Percentiles rank a stretch among this genome's conserved stretches.
phyloP scores from a whole-genome alignment of 2,888 invertebrate species.

The Eilema sororculum region DNA sequence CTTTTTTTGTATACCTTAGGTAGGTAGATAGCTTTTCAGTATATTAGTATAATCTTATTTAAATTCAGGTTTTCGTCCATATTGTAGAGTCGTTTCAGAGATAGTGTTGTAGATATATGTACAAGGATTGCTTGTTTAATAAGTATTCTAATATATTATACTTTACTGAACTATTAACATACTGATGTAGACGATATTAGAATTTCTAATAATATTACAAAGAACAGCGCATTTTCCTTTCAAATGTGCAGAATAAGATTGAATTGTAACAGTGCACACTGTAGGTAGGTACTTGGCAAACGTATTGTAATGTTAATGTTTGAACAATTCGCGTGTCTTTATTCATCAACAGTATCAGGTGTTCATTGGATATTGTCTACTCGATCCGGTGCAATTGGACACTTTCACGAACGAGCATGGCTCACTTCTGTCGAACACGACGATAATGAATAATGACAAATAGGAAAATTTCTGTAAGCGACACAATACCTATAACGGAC shows the following conservation, averaged over 20 bases:
- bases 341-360: constrained; percentile 50
- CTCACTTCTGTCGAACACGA: constrained; percentile 18
- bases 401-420: constrained; percentile 29
- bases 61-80: too few species aligned
- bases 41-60: too few species aligned
- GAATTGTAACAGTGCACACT: constrained; percentile 16
- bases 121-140: too few species aligned
- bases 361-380: constrained; percentile 50
- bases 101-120: too few species aligned
- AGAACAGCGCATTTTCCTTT: constrained; percentile 11
- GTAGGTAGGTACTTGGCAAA: constrained; percentile 16
- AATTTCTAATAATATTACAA: background rate
- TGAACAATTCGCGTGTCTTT: constrained; percentile 44
- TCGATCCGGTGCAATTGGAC: constrained; percentile 41
- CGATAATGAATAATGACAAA: constrained; percentile 23
- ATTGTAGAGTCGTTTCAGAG: too few species aligned
- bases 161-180: background rate
- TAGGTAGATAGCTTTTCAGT: too few species aligned
- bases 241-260: constrained; percentile 10
- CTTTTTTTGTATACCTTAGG: too few species aligned
- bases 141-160: too few species aligned
- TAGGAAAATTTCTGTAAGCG: constrained; percentile 34
- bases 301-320: constrained; percentile 44
- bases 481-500: constrained; percentile 12
- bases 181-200: background rate